A percentile compares a stretch with the other conserved stretches of the same genome.
Evolutionary conservation across 2,888 invertebrate species (phyloP).

Genomic region (Latheticus oryzae): DNA sequence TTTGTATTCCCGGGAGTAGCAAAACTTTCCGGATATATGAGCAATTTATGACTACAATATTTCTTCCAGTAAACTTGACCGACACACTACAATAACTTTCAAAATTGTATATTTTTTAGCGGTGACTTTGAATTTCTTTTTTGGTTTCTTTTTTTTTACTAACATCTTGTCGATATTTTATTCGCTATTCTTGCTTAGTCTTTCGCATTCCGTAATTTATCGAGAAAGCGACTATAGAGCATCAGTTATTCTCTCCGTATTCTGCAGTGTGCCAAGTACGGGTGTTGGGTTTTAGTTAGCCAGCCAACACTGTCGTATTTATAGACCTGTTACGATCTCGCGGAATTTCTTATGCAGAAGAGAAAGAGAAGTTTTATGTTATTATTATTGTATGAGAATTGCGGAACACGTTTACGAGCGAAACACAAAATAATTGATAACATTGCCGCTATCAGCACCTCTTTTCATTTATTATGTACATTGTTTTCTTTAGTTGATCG

Average conservation of each 20-base stretch:
- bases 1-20: constrained; percentile 7
- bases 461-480: too few species aligned
- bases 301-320: too few species aligned
- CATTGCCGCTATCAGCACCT: too few species aligned
- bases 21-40: constrained; percentile 6
- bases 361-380: too few species aligned
- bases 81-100: constrained; percentile 6
- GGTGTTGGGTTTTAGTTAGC: constrained; percentile 39
- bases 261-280: constrained; percentile 36
- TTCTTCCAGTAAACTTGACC: constrained; percentile 12
- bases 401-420: too few species aligned
- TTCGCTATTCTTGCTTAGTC: constrained; percentile 43
- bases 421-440: too few species aligned
- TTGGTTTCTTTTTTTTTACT: too few species aligned
- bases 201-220: constrained; percentile 44
- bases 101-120: neutral
- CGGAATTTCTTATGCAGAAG: too few species aligned
- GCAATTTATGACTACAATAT: constrained; percentile 17
- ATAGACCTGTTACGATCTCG: too few species aligned
- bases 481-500: too few species aligned
- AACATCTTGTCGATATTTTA: constrained; percentile 45
- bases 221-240: constrained; percentile 40
- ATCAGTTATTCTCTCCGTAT: constrained; percentile 42
- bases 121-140: constrained; percentile 8
- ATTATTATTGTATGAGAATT: too few species aligned